Evolutionary conservation across 1,140 invertebrate species (phyloP).

Genomic region (Sminthurides bifidus): DNA sequence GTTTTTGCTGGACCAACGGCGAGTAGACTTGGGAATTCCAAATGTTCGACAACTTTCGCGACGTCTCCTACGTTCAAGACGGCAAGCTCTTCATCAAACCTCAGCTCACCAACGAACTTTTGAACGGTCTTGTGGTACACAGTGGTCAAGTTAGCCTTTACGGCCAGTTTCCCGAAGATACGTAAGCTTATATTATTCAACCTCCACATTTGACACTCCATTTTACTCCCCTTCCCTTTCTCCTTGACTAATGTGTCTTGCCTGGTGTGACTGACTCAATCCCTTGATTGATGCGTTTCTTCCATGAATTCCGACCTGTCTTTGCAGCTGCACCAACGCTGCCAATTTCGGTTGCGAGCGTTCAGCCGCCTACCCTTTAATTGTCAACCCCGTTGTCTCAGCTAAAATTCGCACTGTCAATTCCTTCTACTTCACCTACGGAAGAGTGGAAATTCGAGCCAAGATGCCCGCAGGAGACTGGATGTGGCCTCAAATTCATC

Average conservation of each 20-base stretch:
- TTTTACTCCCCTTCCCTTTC: too few relatives aligned
- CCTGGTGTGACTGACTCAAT: too few relatives aligned
- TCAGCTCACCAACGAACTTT: not conserved
- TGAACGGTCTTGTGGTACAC: too few relatives aligned
- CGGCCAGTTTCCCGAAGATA: too few relatives aligned
- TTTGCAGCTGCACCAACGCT: constrained; percentile 9
- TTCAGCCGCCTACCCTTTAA: not conserved
- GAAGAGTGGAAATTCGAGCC: constrained; percentile 52
- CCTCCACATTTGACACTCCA: too few relatives aligned
- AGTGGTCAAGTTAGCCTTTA: too few relatives aligned
- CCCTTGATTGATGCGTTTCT: too few relatives aligned
- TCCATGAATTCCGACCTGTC: not conserved
- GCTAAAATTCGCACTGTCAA: constrained; percentile 52
- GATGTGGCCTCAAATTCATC: constrained; percentile 12
- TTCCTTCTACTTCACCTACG: constrained; percentile 55
- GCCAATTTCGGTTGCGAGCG: constrained; percentile 1
- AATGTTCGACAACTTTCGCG: not conserved
- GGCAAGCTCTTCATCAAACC: not conserved
- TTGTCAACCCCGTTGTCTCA: constrained; percentile 38
- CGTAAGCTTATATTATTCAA: too few relatives aligned
- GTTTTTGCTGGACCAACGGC: too few relatives aligned
- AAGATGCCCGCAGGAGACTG: constrained; percentile 17
- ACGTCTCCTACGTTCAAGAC: not conserved
- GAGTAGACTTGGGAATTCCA: not conserved
- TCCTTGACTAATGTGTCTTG: too few relatives aligned